Evolutionary conservation across 2,797 vertebrate genomes (phyloP), one percentile per base, ranked within the genome.

Genomic region (Liasis olivaceus): DNA sequence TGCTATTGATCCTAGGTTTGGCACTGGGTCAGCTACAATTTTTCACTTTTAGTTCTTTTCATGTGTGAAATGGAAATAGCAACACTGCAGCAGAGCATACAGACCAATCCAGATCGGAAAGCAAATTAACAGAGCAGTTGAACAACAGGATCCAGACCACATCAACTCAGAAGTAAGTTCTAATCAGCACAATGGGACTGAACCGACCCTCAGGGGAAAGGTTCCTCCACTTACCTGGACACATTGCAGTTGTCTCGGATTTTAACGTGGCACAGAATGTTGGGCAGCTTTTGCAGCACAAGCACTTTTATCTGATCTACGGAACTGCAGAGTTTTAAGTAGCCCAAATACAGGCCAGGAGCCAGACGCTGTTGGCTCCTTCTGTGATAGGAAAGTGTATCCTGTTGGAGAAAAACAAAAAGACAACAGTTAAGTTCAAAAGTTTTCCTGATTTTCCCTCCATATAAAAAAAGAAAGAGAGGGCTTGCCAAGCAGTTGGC

Each of bases 301-400:
- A 99, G 98, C 85, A 99, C 99, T 97, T 97, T 98, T 97, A 99
- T 99, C 97, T 99, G 99, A 97, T 99, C 99, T 90, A 99, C 99
- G 12, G 99, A 99, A 94, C 99, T 99, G 98, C 99, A 99, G 91
- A 99, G 98, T 97, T 99, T 99, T 94, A 99, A 98, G 98, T 98
- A 99, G 90, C 99, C 99, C 96, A 99, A 97, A 94, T 99, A 99
- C 54, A 99, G 97, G 0, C 99, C 99, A 0, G 99, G 97, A 87
- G 98, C 95, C 89, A 99, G 98, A 20, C 98, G 98, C 85, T 99
- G 98, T 94, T 98, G 98, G 96, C 99, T 99, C 91, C 98, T 98
- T 95, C 98, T 98, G 96, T 99, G 98, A 97, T 98, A 99, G 63
- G 98, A 98, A 95, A 99, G 95, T 89, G 99, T 98, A 96, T 99